Evolutionary conservation across 2,797 vertebrate genomes (phyloP).

Genomic region (Parauchenoglanis ngamensis): DNA sequence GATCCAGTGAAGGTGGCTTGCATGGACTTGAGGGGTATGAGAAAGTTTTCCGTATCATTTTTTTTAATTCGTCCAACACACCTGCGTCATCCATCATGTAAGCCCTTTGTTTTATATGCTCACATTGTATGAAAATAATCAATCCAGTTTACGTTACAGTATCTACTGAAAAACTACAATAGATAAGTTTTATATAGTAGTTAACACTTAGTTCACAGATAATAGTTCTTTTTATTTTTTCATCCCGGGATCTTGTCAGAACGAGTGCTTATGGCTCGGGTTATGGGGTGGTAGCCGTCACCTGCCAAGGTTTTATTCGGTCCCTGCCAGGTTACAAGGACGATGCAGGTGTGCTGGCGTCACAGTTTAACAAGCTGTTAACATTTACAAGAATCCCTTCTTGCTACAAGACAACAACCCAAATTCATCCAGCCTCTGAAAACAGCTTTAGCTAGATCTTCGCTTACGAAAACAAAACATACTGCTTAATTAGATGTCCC

Average conservation of each 20-base stretch:
- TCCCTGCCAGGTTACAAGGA: background rate
- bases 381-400: background rate
- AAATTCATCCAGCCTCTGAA: background rate
- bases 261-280: no score
- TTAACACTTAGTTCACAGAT: no score
- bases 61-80: no score
- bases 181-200: background rate
- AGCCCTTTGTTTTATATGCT: background rate
- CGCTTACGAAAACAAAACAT: background rate
- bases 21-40: background rate
- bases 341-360: background rate
- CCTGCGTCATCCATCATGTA: background rate
- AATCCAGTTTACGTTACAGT: no score
- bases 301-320: background rate
- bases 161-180: background rate
- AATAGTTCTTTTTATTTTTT: no score
- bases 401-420: background rate
- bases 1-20: background rate
- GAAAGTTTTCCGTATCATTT: background rate
- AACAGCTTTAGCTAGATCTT: background rate
- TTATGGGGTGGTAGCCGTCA: background rate
- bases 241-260: background rate
- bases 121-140: background rate
- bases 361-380: background rate
- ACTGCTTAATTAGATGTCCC: background rate